Evolutionary conservation across 1,140 invertebrate genomes (phyloP), one percentile per base, ranked within the genome.

Genomic region (Parasteatoda tepidariorum): DNA sequence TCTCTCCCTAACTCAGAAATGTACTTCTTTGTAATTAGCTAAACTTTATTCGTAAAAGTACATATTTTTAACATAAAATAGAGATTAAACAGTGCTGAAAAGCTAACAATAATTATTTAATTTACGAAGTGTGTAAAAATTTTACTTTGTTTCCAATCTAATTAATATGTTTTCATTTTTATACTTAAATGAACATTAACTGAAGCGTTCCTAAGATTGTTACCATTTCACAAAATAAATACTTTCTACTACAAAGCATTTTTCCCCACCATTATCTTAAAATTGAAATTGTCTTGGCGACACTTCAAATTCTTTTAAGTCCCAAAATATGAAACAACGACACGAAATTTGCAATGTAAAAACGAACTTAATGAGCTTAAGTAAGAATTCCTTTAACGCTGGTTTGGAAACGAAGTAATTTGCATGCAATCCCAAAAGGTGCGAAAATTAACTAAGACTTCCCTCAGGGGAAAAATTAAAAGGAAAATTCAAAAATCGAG

Each of bases 361-460:
- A 48, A 66, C 1, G 24, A 66, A 54, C 61, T 41, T 34, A 64
- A 64, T 24, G 26, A 28, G 62, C 30, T 64, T 22, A 64, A 2
- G 62, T 55, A 13, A 74, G 55, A n/a, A 24, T 66, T 54, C 74
- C 59, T 66, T 48, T 78, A n/a, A n/a, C n/a, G 38, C 54, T 59
- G 31, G 54, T 66, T 62, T 66, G 28, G 74, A 78, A 78, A 78
- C 74, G 74, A 48, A 54, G 59, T 66, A 78, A 78, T 78, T 78
- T 78, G 74, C 74, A 78, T 66, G 62, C 61, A 78, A 66, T 75
- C 74, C 61, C 61, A 13, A 18, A 48, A 78, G 61, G 74, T 78
- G 74, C 28, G 74, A 78, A 78, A 78, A 78, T 66, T 64, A 66
- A 78, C 22, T 66, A 64, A 66, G 22, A 34, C 28, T 64, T 66